Base-by-base conservation (phyloP, 2,113 vertebrate species). In the Spea multiplicata region DNA sequence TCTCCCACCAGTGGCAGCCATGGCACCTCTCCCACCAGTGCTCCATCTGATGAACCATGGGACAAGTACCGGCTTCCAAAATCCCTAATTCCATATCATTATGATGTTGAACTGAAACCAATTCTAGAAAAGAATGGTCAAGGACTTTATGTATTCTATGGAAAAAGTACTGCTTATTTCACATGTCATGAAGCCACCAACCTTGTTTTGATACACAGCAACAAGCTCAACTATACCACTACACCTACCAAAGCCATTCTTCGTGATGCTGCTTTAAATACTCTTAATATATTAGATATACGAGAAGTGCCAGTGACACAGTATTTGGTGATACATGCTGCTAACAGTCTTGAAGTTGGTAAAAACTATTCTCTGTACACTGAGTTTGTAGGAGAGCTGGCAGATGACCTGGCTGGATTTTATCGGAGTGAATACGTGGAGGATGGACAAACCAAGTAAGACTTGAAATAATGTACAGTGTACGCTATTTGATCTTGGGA, bases 401-500 rank as follows among this genome's bases (percentile, higher is more conserved):
- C 95, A 0, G 96, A 97, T 0, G 93, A 97, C 79, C 91, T 99
- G 81, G 86, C 92, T 0, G 97, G 97, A 64, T 96, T 99, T 89
- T 99, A 99, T 84, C 93, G 96, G 83, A 99, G 97, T 8, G 95
- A 96, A 84, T 99, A 98, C 62, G 3, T 1, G 0, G 94, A 97
- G 0, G 59, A 82, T 0, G 17, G n/a, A 0, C 68, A 81, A 0
- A 82, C 4, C 45, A 97, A 85, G 97, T 98, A 87, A 86, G 96
- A 4, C 6, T 59, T 59, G 55, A 13, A 59, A 59, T 59, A 5
- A 30, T 30, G 30, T 30, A 30, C 30, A 30, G 30, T 30, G 30
- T 30, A 1, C 30, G 30, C 30, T 30, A 30, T 30, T 30, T 30
- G 30, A 30, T 30, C 1, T 30, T 30, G 30, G 30, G 30, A 30